These are phyloP conservation scores for Bombus superbus DNA, from an alignment of 1,140 invertebrate genomes.

Conservation along the genomic window DNA sequence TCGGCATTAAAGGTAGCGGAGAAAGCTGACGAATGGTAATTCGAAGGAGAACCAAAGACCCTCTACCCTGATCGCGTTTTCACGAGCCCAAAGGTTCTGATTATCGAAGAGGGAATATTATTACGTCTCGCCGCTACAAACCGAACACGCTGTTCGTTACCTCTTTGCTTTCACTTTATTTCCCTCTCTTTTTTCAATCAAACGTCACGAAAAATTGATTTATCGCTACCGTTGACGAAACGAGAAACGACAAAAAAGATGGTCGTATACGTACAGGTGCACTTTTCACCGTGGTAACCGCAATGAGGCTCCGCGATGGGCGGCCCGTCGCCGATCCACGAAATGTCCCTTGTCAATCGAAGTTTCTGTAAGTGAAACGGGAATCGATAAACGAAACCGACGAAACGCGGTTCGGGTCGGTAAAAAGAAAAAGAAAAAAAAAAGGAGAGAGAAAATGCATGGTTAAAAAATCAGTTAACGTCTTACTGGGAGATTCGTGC, in stretches of 20 bases:
- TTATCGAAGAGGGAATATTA: background rate
- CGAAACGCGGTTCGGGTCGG: background rate
- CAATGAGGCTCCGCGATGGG: conserved; percentile 97
- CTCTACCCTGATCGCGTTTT: background rate
- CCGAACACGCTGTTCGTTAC: too few species aligned
- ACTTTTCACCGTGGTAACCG: conserved; percentile 96
- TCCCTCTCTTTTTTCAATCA: background rate
- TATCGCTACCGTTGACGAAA: background rate
- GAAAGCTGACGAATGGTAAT: conserved; percentile 38
- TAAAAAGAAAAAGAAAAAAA: background rate
- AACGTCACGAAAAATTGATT: background rate
- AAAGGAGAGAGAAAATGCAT: background rate
- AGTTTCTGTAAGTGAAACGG: conserved; percentile 85
- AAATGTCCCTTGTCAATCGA: conserved; percentile 86
- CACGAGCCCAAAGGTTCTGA: background rate
- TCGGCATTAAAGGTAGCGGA: conserved; percentile 16
- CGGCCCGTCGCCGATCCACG: conserved; percentile 89
- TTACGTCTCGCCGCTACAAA: too few species aligned
- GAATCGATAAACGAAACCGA: background rate
- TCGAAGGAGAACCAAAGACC: background rate
- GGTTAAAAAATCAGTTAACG: background rate
- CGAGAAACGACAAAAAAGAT: background rate
- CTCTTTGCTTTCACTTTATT: background rate
- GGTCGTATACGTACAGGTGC: conserved; percentile 87
- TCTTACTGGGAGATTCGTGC: conserved; percentile 84